These are phyloP conservation scores for Neofelis nebulosa DNA, from an alignment of 2,113 vertebrate genomes.

Conservation along the genomic window DNA sequence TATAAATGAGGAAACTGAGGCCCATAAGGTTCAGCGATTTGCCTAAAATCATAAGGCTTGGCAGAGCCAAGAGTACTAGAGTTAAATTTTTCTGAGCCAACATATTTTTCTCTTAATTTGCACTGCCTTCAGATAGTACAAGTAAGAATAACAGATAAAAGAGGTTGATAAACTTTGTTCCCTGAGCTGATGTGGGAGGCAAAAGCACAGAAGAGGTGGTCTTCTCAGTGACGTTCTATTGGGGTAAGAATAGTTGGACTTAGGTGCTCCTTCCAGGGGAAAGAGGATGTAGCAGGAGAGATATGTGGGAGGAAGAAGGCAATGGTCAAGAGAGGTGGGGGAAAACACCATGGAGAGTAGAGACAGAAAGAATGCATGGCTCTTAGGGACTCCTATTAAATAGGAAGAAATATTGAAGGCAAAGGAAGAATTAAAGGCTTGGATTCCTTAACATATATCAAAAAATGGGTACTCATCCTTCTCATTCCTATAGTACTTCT, in stretches of 20 bases:
- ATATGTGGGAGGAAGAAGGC: not conserved
- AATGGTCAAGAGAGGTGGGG: not conserved
- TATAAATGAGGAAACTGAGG: not conserved
- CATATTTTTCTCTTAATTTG: not conserved
- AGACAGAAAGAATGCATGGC: not conserved
- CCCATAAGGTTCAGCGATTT: not conserved
- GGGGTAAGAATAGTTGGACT: not conserved
- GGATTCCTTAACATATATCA: not conserved
- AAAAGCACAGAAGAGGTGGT: not conserved
- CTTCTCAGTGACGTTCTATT: not conserved
- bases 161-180: not conserved
- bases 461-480: not conserved
- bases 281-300: not conserved
- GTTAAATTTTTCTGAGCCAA: not conserved
- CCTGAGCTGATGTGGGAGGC: not conserved
- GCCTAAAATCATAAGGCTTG: not conserved
- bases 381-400: not conserved
- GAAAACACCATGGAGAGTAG: not conserved
- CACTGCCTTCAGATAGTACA: not conserved
- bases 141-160: not conserved
- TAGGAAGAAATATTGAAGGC: not conserved
- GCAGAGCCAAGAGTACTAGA: not conserved
- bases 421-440: not conserved
- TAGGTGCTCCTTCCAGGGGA: not conserved
- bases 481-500: not conserved